Percentiles rank a stretch among this genome's conserved stretches.
Evolutionary conservation across 2,888 invertebrate species (phyloP).

Genomic region (Allophyes oxyacanthae): DNA sequence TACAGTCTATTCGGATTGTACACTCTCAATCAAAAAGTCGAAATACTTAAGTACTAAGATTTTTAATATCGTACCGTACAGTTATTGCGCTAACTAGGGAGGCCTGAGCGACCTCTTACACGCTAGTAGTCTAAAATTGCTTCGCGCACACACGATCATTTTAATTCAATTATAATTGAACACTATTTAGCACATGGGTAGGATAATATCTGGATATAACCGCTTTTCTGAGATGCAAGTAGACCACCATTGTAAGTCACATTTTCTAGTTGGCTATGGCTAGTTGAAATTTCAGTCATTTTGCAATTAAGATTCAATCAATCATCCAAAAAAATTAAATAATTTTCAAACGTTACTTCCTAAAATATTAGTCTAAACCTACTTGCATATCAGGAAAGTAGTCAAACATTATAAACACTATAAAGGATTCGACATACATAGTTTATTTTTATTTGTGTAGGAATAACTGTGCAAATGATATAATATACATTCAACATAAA

Average conservation of each 20-base stretch:
- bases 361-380: slow-evolving; percentile 20
- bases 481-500: slow-evolving; percentile 35
- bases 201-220: slow-evolving; percentile 36
- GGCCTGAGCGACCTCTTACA: slow-evolving; percentile 61
- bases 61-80: slow-evolving; percentile 57
- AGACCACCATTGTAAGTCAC: slow-evolving; percentile 17
- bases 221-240: slow-evolving; percentile 39
- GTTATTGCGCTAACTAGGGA: slow-evolving; percentile 82
- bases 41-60: slow-evolving; percentile 77
- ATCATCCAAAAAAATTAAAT: too few species aligned
- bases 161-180: slow-evolving; percentile 63
- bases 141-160: slow-evolving; percentile 70
- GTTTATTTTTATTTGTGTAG: slow-evolving; percentile 33
- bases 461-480: slow-evolving; percentile 35
- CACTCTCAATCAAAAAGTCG: slow-evolving; percentile 83
- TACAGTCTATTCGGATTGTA: slow-evolving; percentile 88
- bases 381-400: slow-evolving; percentile 42
- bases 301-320: too few species aligned
- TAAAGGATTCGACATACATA: slow-evolving; percentile 25
- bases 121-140: slow-evolving; percentile 77
- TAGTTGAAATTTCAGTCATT: slow-evolving; percentile 41
- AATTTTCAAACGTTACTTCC: slow-evolving; percentile 12
- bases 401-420: slow-evolving; percentile 38
- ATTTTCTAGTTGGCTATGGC: slow-evolving; percentile 19
- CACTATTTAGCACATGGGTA: slow-evolving; percentile 64